These are phyloP conservation scores for Reinhardtius hippoglossoides DNA, from an alignment of 2,113 vertebrate genomes.

Conservation along the genomic window DNA sequence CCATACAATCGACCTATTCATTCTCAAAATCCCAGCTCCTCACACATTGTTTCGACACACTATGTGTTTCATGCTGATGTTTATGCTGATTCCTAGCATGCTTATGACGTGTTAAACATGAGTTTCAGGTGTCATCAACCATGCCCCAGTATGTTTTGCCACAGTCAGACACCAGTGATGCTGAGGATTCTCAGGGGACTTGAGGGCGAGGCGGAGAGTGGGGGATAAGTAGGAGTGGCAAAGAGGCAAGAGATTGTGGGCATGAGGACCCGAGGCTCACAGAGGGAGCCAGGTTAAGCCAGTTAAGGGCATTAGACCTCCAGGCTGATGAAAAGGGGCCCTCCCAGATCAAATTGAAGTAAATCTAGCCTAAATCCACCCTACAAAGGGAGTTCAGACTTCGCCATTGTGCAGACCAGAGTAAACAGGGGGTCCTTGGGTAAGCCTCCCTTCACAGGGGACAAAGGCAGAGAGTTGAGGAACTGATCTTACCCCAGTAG, in stretches of 20 bases:
- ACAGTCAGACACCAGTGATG: conserved; percentile 62
- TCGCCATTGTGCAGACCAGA: conserved; percentile 83
- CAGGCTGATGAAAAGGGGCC: conserved; percentile 88
- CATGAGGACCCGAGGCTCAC: conserved; percentile 69
- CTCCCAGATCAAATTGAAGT: conserved; percentile 86
- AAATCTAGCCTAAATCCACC: conserved; percentile 89
- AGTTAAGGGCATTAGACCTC: conserved; percentile 90
- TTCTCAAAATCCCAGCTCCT: not conserved
- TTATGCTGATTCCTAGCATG: conserved; percentile 58
- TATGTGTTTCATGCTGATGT: conserved; percentile 51
- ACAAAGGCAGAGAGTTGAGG: conserved; percentile 73
- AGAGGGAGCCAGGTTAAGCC: conserved; percentile 86
- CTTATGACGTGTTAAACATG: conserved; percentile 68
- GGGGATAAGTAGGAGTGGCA: conserved; percentile 58
- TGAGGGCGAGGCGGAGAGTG: conserved; percentile 36
- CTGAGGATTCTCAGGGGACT: conserved; percentile 64
- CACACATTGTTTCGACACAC: conserved; percentile 38
- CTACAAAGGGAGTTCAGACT: conserved; percentile 87
- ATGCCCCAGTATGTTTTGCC: conserved; percentile 68
- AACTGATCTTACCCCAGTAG: conserved; percentile 80
- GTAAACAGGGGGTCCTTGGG: conserved; percentile 84
- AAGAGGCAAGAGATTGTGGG: conserved; percentile 66
- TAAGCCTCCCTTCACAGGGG: conserved; percentile 80
- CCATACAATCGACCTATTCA: conserved; percentile 12
- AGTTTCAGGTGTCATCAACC: conserved; percentile 61